Conservation (phyloP, 1,140 invertebrate species). For the Cotesia typhae region DNA sequence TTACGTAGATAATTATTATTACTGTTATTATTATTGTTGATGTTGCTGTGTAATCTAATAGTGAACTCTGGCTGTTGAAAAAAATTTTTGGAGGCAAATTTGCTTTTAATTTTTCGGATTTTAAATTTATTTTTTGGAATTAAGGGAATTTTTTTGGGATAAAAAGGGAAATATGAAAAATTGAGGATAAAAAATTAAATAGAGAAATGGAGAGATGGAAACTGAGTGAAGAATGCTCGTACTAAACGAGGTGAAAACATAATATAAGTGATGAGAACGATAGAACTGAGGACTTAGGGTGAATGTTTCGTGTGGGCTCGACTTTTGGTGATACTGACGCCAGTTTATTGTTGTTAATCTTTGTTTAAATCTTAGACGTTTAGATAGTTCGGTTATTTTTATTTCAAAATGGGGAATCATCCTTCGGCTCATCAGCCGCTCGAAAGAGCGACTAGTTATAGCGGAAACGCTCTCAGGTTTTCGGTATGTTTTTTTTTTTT, state of each 20-base stretch:
- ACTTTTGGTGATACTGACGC: not conserved
- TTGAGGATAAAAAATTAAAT: slow-evolving; percentile 14
- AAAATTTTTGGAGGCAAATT: no score
- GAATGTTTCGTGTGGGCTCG: not conserved
- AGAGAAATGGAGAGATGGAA: slow-evolving; percentile 1
- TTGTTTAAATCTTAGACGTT: not conserved
- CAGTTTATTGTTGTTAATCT: not conserved
- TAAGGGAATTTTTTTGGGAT: no score
- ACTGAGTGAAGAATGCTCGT: not conserved
- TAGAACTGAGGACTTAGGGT: slow-evolving; percentile 5
- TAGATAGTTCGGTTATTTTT: slow-evolving; percentile 2
- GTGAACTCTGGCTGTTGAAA: not conserved
- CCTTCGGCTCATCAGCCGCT: slow-evolving; percentile 75
- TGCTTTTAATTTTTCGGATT: no score
- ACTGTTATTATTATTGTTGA: no score
- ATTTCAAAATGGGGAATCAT: slow-evolving; percentile 72
- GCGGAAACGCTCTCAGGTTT: slow-evolving; percentile 60
- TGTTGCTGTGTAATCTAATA: no score
- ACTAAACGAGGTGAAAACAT: slow-evolving; percentile 37
- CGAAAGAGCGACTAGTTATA: slow-evolving; percentile 65
- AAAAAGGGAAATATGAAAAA: slow-evolving; percentile 8
- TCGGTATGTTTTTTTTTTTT: slow-evolving; percentile 55
- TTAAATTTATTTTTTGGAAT: no score
- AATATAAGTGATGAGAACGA: not conserved
- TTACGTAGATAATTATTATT: no score